phyloP scores from a whole-genome alignment of 2,888 invertebrate species.

The Caenorhabditis sp. region DNA sequence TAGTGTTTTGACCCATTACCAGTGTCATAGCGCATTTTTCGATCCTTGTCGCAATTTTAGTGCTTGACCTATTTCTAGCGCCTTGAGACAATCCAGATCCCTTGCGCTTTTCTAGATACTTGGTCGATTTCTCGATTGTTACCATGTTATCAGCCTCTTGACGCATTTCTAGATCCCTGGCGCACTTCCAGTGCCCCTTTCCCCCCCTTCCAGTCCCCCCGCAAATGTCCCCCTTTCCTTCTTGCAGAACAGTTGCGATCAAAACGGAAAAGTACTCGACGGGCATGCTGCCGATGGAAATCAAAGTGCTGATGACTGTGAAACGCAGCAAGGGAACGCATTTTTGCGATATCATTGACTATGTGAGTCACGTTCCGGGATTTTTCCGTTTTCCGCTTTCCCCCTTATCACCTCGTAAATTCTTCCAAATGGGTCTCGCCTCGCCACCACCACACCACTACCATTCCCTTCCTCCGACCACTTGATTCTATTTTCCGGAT shows the following conservation, averaged over 20 bases:
- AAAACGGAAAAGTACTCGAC: slow-evolving; percentile 62
- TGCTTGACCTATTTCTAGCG: no score
- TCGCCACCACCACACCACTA: no score
- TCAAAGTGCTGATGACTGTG: slow-evolving; percentile 62
- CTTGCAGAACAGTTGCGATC: slow-evolving; percentile 53
- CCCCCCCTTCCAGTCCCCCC: neutral
- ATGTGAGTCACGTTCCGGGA: slow-evolving; percentile 35
- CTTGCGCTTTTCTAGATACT: neutral
- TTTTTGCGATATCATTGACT: slow-evolving; percentile 67
- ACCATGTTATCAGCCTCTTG: neutral
- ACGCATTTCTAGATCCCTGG: neutral
- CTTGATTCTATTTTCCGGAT: no score
- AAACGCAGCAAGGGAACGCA: slow-evolving; percentile 54
- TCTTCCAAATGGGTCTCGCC: no score
- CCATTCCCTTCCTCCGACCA: no score
- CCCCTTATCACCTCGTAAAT: neutral
- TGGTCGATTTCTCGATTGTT: neutral
- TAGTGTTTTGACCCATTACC: no score
- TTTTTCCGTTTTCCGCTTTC: no score
- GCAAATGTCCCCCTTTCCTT: neutral
- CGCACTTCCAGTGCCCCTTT: neutral
- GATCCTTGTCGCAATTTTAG: no score
- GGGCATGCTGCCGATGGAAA: slow-evolving; percentile 64
- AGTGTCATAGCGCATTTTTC: no score
- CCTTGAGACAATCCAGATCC: no score